phyloP scores from a whole-genome alignment of 2,888 invertebrate genomes.

The Cistogaster globosa region DNA sequence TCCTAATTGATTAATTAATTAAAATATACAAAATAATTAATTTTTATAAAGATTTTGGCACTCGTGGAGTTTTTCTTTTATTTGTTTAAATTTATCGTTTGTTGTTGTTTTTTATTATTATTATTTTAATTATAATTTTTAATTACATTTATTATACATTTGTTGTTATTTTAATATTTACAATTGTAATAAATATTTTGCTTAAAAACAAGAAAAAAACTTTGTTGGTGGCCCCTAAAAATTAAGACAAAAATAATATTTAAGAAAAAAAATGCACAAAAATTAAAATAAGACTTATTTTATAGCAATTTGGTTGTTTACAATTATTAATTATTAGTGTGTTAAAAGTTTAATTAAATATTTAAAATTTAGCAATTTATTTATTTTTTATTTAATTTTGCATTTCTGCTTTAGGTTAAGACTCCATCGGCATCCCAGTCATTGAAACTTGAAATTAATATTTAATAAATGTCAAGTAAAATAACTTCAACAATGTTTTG shows the following conservation, averaged over 20 bases:
- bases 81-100: slow-evolving; percentile 49
- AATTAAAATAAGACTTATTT: slow-evolving; percentile 46
- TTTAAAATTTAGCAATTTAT: slow-evolving; percentile 1
- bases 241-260: slow-evolving; percentile 38
- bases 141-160: slow-evolving; percentile 57
- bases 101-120: slow-evolving; percentile 42
- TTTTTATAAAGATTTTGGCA: slow-evolving; percentile 62
- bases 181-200: slow-evolving; percentile 66
- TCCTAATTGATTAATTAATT: too few species aligned
- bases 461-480: slow-evolving; percentile 32
- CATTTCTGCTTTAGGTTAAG: slow-evolving; percentile 54
- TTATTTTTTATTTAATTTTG: slow-evolving; percentile 16
- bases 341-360: slow-evolving; percentile 8
- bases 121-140: slow-evolving; percentile 19
- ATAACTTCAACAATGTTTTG: slow-evolving; percentile 65
- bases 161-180: slow-evolving; percentile 62
- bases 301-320: slow-evolving; percentile 67
- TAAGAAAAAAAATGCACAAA: slow-evolving; percentile 31
- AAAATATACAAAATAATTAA: too few species aligned
- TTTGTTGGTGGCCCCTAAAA: slow-evolving; percentile 49
- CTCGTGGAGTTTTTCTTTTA: slow-evolving; percentile 65
- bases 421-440: slow-evolving; percentile 67
- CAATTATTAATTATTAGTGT: slow-evolving; percentile 57
- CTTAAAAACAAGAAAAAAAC: slow-evolving; percentile 39
- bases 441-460: slow-evolving; percentile 40